Conservation (phyloP, 2,888 invertebrate species). For the Caradrina kadenii region DNA sequence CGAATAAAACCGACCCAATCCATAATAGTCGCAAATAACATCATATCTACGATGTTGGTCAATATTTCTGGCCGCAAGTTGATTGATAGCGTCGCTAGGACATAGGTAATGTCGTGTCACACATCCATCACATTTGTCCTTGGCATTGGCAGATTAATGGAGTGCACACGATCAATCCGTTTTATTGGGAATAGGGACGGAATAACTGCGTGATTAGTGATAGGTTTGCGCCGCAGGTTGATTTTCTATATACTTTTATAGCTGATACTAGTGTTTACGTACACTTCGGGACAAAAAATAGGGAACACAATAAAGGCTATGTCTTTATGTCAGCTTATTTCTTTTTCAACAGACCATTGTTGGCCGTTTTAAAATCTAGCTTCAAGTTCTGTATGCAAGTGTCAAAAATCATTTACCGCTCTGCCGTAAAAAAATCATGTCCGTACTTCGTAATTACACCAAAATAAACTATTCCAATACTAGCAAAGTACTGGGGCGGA, state of each 20-base stretch:
- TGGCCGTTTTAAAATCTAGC: background rate
- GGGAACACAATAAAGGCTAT: background rate
- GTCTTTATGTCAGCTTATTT: background rate
- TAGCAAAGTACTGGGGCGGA: background rate
- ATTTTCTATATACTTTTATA: background rate
- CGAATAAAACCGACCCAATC: constrained; percentile 44
- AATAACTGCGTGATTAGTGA: constrained; percentile 42
- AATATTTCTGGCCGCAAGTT: constrained; percentile 48
- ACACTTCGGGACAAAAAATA: background rate
- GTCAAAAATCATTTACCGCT: background rate
- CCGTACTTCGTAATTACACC: background rate
- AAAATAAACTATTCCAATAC: background rate
- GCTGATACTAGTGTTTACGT: background rate
- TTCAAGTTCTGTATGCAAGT: background rate
- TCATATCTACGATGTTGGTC: constrained; percentile 52
- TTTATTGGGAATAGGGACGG: constrained; percentile 61
- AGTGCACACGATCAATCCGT: constrained; percentile 67
- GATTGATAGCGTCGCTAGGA: constrained; percentile 61
- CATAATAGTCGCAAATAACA: constrained; percentile 47
- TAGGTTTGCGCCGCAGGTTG: constrained; percentile 26
- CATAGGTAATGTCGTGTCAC: constrained; percentile 77
- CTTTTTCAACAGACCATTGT: background rate
- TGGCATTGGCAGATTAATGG: constrained; percentile 79
- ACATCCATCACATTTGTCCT: constrained; percentile 79
- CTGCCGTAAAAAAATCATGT: background rate